Evolutionary conservation across 2,888 invertebrate species (phyloP), one percentile per base, ranked within the genome.

Genomic region (Pteria penguin): DNA sequence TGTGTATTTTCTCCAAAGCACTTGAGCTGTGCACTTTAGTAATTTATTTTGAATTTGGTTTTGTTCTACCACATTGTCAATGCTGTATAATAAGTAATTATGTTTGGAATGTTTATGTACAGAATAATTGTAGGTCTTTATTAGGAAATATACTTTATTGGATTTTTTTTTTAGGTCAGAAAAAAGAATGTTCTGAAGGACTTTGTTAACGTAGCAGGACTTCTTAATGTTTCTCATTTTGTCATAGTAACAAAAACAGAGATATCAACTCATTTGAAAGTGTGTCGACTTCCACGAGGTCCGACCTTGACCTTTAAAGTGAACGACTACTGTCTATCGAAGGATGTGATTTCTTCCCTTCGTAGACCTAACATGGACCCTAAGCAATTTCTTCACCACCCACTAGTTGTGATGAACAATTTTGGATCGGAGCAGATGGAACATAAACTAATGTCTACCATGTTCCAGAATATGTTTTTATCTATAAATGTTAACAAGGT

Each of bases 391-490:
- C 95, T 96, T 86, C 95, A 96, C 88, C 96, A 98, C 0, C 98
- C 99, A 0, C 93, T 99, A 18, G 95, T 99, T 14, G 95, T 99
- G 52, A 92, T 93, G 91, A 93, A 93, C 78, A 92, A 91, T 70
- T 98, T 98, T 91, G 95, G 95, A 24, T 96, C 97, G 0, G 97
- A 97, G 91, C 97, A 96, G 45, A 81, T 86, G 74, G 88, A 91
- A 60, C 80, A 89, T n/a, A 89, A 90, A 76, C 93, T 99, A 24
- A 97, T 98, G 95, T 95, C 98, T 2, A 96, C 96, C 18, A 98
- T 97, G 94, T 98, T 99, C 91, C 98, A 99, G 93, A 98, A 98
- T 89, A 97, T 99, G 97, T 99, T 99, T 91, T 99, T 99, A 0
- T 96, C 97, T 0, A 97, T 99, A 71, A 98, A 99, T 92, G 95